Conservation (phyloP, 2,888 invertebrate species). For the Xestia xanthographa region DNA sequence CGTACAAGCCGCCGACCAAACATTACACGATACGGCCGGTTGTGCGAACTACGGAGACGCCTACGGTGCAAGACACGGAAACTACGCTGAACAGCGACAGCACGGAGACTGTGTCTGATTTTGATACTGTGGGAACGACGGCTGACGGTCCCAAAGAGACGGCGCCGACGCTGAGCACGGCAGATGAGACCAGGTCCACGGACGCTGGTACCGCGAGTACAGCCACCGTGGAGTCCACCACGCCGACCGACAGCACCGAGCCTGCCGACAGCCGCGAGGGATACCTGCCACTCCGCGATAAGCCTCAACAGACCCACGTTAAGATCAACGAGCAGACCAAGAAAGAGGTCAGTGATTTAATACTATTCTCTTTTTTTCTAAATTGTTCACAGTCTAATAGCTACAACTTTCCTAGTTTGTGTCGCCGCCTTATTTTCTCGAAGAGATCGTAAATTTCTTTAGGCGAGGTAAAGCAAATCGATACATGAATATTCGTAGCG, state of each 20-base stretch:
- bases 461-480: constrained; percentile 70
- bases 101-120: constrained; percentile 87
- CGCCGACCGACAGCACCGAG: constrained; percentile 83
- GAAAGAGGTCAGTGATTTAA: constrained; percentile 90
- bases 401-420: constrained; percentile 79
- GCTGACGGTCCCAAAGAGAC: constrained; percentile 79
- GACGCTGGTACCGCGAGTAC: constrained; percentile 83
- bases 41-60: constrained; percentile 84
- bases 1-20: constrained; percentile 85
- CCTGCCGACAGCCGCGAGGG: constrained; percentile 88
- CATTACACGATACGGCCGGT: constrained; percentile 89
- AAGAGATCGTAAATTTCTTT: constrained; percentile 77
- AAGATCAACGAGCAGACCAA: constrained; percentile 90
- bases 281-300: constrained; percentile 87
- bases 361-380: constrained; percentile 78
- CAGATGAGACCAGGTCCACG: constrained; percentile 80
- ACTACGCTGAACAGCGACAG: constrained; percentile 88
- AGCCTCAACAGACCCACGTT: constrained; percentile 87
- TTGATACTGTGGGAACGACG: constrained; percentile 82
- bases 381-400: constrained; percentile 87
- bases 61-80: constrained; percentile 85
- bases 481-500: constrained; percentile 72
- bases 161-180: constrained; percentile 80
- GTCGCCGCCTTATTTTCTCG: constrained; percentile 75
- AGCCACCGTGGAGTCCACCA: constrained; percentile 80